A percentile compares a stretch with the other conserved stretches of the same genome.
Conservation (phyloP, 2,113 vertebrate genomes). For the Hippocampus zosterae region DNA sequence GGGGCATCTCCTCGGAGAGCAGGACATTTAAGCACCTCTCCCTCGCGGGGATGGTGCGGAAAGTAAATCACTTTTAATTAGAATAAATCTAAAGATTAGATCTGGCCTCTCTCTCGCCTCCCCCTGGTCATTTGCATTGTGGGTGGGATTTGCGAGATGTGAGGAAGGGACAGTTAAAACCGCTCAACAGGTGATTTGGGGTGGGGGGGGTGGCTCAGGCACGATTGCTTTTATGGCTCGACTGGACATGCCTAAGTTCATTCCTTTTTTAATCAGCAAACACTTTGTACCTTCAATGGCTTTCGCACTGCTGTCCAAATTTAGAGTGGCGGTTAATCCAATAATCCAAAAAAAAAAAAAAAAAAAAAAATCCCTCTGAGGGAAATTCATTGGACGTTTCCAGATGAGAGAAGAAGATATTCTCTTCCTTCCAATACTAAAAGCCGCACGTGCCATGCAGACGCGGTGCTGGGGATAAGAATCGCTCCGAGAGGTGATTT, state of each 20-base stretch:
- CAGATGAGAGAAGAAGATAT: not conserved
- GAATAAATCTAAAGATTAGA: slow-evolving; percentile 72
- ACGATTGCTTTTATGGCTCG: not conserved
- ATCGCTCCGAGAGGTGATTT: not conserved
- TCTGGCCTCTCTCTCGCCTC: slow-evolving; percentile 48
- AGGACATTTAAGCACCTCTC: slow-evolving; percentile 59
- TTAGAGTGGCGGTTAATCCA: not conserved
- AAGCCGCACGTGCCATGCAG: not conserved
- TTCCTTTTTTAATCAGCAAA: not conserved
- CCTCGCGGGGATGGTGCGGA: slow-evolving; percentile 40
- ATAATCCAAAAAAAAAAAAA: not conserved
- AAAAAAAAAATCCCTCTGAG: not conserved
- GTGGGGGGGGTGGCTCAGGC: no score
- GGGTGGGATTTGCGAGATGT: slow-evolving; percentile 55
- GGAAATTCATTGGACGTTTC: slow-evolving; percentile 2
- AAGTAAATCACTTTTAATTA: slow-evolving; percentile 77
- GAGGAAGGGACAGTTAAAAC: slow-evolving; percentile 35
- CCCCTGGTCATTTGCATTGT: slow-evolving; percentile 60
- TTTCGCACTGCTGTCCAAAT: not conserved
- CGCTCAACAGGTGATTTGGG: slow-evolving; percentile 36
- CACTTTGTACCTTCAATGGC: no score
- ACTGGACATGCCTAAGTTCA: not conserved
- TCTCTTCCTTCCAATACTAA: not conserved
- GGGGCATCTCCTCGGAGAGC: slow-evolving; percentile 52
- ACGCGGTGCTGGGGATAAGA: not conserved